Percentiles rank a stretch among this genome's conserved stretches.
Evolutionary conservation across 2,113 vertebrate genomes (phyloP).

Genomic region (Ranitomeya imitator): DNA sequence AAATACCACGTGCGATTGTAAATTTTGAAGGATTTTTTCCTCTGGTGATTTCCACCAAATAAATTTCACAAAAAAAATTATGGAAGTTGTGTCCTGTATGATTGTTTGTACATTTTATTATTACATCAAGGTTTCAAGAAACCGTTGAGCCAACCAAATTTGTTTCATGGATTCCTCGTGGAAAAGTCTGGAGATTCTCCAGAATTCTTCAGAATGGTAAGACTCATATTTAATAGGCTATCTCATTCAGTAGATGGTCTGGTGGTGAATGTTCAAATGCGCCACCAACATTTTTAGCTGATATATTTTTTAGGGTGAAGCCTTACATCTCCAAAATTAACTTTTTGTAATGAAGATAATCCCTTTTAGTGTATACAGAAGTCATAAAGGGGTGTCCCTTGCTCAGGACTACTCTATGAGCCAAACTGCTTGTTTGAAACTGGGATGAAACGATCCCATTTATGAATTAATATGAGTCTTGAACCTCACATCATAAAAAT

Average conservation of each 20-base stretch:
- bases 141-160: not conserved
- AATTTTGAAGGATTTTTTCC: conserved; percentile 42
- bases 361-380: too few species aligned
- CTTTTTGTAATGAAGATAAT: too few species aligned
- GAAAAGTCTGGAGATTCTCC: not conserved
- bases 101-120: not conserved
- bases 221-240: not conserved
- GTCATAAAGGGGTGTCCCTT: too few species aligned
- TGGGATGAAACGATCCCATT: too few species aligned
- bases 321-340: too few species aligned
- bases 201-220: not conserved
- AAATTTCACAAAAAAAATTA: conserved; percentile 35
- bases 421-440: too few species aligned
- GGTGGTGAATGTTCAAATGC: not conserved
- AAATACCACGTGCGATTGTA: conserved; percentile 30
- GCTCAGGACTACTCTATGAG: too few species aligned
- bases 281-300: not conserved
- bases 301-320: too few species aligned
- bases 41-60: conserved; percentile 28
- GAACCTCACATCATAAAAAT: too few species aligned
- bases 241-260: not conserved
- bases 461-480: too few species aligned
- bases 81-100: not conserved
- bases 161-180: not conserved
- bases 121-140: not conserved